Conservation (phyloP, 2,888 invertebrate genomes). For the Eudemis profundana region DNA sequence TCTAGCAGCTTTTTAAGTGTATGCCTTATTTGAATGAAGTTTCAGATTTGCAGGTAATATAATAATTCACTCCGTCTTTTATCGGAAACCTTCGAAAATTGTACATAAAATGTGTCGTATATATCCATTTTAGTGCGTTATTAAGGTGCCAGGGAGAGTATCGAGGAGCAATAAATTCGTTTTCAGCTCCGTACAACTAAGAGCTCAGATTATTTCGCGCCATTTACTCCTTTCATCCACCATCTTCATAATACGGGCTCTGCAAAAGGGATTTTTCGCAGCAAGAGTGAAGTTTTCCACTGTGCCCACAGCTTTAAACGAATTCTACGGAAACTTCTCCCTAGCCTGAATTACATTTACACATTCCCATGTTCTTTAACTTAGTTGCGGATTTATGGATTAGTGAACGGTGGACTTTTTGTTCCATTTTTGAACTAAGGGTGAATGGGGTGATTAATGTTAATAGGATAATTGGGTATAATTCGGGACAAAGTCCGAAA, state of each 20-base stretch:
- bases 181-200: constrained; percentile 81
- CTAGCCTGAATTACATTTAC: constrained; percentile 41
- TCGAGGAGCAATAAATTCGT: constrained; percentile 81
- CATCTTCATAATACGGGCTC: constrained; percentile 77
- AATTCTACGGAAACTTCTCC: constrained; percentile 53
- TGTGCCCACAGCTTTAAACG: constrained; percentile 67
- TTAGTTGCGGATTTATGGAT: constrained; percentile 28
- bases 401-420: constrained; percentile 11
- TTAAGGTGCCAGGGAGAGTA: constrained; percentile 76
- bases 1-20: too few species aligned
- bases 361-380: constrained; percentile 38
- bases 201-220: constrained; percentile 83
- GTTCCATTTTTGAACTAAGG: not conserved
- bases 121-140: constrained; percentile 52
- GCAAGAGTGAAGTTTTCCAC: constrained; percentile 73
- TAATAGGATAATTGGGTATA: too few species aligned
- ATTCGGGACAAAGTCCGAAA: too few species aligned
- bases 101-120: constrained; percentile 39
- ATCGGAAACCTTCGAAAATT: constrained; percentile 30
- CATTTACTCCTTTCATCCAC: constrained; percentile 82
- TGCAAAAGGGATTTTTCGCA: constrained; percentile 73
- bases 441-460: too few species aligned
- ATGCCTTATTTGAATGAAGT: too few species aligned
- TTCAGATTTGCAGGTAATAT: not conserved
- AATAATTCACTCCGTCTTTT: constrained; percentile 17